Evolutionary conservation across 1,140 invertebrate genomes (phyloP).

Genomic region (Eupristina koningsbergeri): DNA sequence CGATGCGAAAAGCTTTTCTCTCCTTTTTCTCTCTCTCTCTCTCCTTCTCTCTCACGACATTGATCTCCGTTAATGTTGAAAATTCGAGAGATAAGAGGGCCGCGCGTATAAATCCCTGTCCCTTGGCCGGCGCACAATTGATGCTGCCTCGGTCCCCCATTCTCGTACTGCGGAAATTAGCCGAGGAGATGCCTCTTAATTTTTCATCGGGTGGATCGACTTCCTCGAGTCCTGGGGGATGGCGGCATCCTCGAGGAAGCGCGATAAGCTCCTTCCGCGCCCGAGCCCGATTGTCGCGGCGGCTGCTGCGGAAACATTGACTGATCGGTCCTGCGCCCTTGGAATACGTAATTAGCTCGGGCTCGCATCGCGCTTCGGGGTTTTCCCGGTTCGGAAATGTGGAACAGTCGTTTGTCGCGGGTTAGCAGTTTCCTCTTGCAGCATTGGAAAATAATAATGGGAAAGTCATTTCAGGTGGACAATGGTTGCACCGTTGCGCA

Average conservation of each 20-base stretch:
- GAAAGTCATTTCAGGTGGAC: background rate
- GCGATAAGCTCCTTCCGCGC: slow-evolving; percentile 71
- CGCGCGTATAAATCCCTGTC: slow-evolving; percentile 22
- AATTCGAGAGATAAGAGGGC: slow-evolving; percentile 25
- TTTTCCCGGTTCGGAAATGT: background rate
- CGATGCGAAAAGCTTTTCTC: background rate
- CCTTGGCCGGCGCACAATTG: slow-evolving; percentile 26
- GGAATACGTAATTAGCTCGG: slow-evolving; percentile 72
- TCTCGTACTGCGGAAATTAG: slow-evolving; percentile 45
- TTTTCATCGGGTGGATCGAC: slow-evolving; percentile 65
- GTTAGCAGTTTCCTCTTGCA: background rate
- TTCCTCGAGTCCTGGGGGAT: background rate
- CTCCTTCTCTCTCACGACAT: no score
- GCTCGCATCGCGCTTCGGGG: background rate
- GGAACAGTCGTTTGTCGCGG: background rate
- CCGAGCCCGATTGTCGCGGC: slow-evolving; percentile 67
- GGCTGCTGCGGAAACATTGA: slow-evolving; percentile 73
- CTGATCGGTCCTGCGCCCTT: slow-evolving; percentile 72
- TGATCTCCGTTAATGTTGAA: background rate
- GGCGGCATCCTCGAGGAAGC: background rate
- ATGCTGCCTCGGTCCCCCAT: slow-evolving; percentile 20
- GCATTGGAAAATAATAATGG: background rate
- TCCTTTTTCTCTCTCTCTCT: background rate
- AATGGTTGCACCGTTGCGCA: background rate
- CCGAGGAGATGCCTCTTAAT: slow-evolving; percentile 59